Conservation (phyloP, 2,888 invertebrate species). For the Andricus curvator region DNA sequence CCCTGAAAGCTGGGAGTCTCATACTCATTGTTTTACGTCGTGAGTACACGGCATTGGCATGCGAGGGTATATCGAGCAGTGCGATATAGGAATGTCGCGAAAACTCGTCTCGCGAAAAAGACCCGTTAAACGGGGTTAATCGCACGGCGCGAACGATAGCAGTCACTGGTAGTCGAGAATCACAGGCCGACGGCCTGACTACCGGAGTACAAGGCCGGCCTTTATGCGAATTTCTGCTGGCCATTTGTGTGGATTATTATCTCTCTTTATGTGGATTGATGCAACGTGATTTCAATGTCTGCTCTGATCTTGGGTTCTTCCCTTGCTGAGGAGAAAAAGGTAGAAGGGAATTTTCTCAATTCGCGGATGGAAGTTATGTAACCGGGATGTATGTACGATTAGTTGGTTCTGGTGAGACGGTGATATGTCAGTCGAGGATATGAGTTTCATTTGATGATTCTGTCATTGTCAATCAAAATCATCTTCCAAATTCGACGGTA, state of each 20-base stretch:
- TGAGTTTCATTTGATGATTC: constrained; percentile 29
- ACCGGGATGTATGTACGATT: constrained; percentile 68
- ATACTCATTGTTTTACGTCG: constrained; percentile 36
- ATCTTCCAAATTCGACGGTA: background rate
- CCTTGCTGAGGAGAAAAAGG: constrained; percentile 27
- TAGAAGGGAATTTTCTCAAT: constrained; percentile 48
- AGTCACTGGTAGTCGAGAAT: background rate
- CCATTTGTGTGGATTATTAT: background rate
- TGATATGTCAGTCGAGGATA: constrained; percentile 51
- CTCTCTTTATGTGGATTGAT: constrained; percentile 1
- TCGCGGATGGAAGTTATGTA: constrained; percentile 67
- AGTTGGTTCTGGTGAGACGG: constrained; percentile 60
- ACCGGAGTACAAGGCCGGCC: constrained; percentile 17
- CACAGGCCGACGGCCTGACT: background rate
- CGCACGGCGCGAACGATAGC: constrained; percentile 1
- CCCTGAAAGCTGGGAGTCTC: background rate
- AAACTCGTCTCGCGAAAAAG: constrained; percentile 34
- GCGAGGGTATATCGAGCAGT: constrained; percentile 36
- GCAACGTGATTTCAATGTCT: constrained; percentile 13
- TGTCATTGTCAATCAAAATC: background rate
- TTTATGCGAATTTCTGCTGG: background rate
- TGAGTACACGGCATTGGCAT: constrained; percentile 38
- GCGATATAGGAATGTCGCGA: constrained; percentile 34
- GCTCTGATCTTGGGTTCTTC: constrained; percentile 23
- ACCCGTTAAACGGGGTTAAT: constrained; percentile 36